Conservation (phyloP, 2,113 vertebrate genomes). For the Cyrtonyx montezumae region DNA sequence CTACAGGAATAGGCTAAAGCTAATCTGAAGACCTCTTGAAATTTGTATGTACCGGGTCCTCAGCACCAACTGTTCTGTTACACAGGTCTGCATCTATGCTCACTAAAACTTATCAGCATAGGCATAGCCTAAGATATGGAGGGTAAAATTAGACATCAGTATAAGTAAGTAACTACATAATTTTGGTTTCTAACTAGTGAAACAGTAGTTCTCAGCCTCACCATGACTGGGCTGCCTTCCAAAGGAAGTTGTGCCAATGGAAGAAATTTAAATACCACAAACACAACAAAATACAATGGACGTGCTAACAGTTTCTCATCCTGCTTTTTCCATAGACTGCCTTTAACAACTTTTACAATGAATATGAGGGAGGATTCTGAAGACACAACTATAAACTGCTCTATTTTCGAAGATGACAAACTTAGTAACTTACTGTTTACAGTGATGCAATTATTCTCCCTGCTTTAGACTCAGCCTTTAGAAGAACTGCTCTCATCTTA, state of each 20-base stretch:
- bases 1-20: neutral
- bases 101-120: neutral
- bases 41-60: neutral
- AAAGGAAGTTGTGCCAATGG: neutral
- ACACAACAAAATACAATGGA: neutral
- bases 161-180: neutral
- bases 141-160: neutral
- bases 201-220: neutral
- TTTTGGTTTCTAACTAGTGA: neutral
- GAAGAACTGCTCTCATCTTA: neutral
- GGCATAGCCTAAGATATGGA: neutral
- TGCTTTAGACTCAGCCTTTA: neutral
- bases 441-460: neutral
- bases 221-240: neutral
- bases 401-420: neutral
- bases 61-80: neutral
- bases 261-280: neutral
- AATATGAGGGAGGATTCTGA: conserved; percentile 7
- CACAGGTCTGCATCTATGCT: neutral
- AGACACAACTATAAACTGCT: neutral
- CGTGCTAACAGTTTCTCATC: neutral
- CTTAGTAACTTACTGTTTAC: neutral
- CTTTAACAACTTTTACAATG: neutral
- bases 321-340: neutral
- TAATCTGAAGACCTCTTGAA: neutral